Evolutionary conservation across 1,140 invertebrate species (phyloP), one percentile per base, ranked within the genome.

Genomic region (Musca domestica): DNA sequence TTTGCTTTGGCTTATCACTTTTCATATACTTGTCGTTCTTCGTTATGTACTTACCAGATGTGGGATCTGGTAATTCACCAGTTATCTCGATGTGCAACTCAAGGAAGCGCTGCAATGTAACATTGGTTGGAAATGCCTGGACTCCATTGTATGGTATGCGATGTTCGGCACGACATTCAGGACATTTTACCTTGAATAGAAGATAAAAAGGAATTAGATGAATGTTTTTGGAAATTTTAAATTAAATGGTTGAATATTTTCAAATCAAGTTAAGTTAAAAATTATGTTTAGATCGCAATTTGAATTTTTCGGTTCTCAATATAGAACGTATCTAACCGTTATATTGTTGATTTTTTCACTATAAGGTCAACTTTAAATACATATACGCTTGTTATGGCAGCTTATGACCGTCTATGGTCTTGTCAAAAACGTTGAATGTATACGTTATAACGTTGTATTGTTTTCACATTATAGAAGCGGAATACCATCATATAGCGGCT

Each of bases 131-230:
- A 82, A 96, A 97, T 20, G 92, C 93, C 84, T 95, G 94, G 17
- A 98, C 93, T 30, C 96, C 96, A 84, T 97, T 94, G 83, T 96
- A 97, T 48, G 96, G 96, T 76, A 99, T 95, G 68, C 95, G 87
- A 85, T 99, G 96, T 85, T 99, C 96, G 61, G 95, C 94, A 67
- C 97, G 88, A 81, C 98, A 99, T 90, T 99, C 97, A 76, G 98
- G 97, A 87, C 97, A 99, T 87, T 98, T 98, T 49, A 99, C 93
- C 88, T 92, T 81, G 25, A 85, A 84, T 73, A 71, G 66, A 69
- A 41, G 25, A 46, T 22, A 47, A 58, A 46, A 51, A 51, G 12
- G 15, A 56, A 58, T 52, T 1, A 14, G 27, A 34, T 63, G 4
- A 17, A 63, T 5, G 58, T 30, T n/a, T 49, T 5, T 17, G n/a